Base-by-base conservation (phyloP, 23 tunicate species). In the Clavelina lepadiformis region DNA sequence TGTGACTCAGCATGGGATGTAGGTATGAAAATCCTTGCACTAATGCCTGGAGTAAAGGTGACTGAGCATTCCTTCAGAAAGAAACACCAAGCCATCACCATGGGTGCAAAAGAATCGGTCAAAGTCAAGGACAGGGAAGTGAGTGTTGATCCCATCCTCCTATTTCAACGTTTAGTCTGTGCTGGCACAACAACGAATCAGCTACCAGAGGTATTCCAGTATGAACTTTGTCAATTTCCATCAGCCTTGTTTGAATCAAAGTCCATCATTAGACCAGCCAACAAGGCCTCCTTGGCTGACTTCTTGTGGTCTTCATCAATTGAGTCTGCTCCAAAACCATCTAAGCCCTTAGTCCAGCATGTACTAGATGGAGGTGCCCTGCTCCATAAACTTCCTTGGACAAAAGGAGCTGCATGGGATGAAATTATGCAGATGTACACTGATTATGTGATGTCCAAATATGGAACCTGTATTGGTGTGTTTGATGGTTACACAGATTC, bases 211-310 rank as follows among this genome's bases (percentile, higher is more conserved):
- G 20, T 53, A n/a, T 53, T 53, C 21, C 21, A n/a, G 15, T n/a
- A 53, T n/a, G 58, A 53, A n/a, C 58, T 53, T 53, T 53, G 58
- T 53, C 58, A 53, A 53, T n/a, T 8, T 53, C 58, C 58, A 53
- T 53, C 58, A 53, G 58, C 58, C 21, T n/a, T 53, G 58, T 53
- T 53, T 53, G 58, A 53, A 53, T 53, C 21, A 53, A 53, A 53
- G 6, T 53, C 58, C 58, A 53, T 8, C 58, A 53, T 53, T 6
- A 53, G 58, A n/a, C 58, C 23, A 5, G 58, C 58, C 6, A 53
- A n/a, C 21, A 53, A 8, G 58, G 58, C 58, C 23, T 53, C 21
- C 20, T 53, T 53, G 21, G 58, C 58, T 8, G 58, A 53, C 58
- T 53, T 53, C 21, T 53, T 53, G 58, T 53, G 58, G 58, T 53